These are phyloP conservation scores for Cyclina sinensis DNA, from an alignment of 1,140 invertebrate genomes.

Conservation along the genomic window DNA sequence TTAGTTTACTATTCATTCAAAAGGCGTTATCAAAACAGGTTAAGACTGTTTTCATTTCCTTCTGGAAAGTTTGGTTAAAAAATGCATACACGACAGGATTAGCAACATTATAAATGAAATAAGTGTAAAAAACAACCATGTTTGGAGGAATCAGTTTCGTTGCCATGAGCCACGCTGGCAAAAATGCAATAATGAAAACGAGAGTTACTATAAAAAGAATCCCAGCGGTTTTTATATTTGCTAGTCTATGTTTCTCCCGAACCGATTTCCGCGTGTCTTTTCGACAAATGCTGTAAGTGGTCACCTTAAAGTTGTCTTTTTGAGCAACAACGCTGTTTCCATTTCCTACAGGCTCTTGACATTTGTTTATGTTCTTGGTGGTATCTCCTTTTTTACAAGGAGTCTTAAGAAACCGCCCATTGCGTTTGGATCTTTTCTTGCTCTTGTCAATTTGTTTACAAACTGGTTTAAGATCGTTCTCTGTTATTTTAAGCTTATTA, in stretches of 20 bases:
- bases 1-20: too few species aligned
- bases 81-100: slow-evolving; percentile 86
- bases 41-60: slow-evolving; percentile 81
- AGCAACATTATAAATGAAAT: slow-evolving; percentile 85
- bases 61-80: slow-evolving; percentile 84
- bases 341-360: background rate
- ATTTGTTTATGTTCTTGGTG: slow-evolving; percentile 1
- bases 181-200: slow-evolving; percentile 84
- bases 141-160: slow-evolving; percentile 75
- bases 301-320: slow-evolving; percentile 56
- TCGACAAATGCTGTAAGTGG: slow-evolving; percentile 47
- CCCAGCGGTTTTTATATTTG: slow-evolving; percentile 84
- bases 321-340: background rate
- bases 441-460: too few species aligned
- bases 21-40: slow-evolving; percentile 72
- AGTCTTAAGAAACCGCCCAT: background rate
- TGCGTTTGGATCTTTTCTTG: background rate
- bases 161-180: slow-evolving; percentile 85
- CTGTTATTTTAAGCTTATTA: background rate
- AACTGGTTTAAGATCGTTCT: background rate
- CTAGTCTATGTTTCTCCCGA: slow-evolving; percentile 71
- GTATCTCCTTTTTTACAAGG: background rate
- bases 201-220: slow-evolving; percentile 85
- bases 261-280: slow-evolving; percentile 65
- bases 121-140: slow-evolving; percentile 83